Base-by-base conservation (phyloP, 2,797 vertebrate genomes). In the Hydrolagus colliei region DNA sequence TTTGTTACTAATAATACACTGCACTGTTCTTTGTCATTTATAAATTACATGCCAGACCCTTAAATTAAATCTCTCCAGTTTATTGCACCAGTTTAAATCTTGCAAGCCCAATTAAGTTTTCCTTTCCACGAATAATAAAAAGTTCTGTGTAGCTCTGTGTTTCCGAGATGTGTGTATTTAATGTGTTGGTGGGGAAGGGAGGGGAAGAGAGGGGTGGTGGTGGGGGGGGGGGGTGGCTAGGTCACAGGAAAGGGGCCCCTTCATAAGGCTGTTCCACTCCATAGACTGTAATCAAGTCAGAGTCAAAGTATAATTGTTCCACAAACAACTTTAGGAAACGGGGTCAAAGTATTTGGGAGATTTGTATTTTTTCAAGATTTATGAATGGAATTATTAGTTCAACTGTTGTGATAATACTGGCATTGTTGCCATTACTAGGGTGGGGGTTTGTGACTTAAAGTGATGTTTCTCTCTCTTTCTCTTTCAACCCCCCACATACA, bases 221-320 rank as follows among this genome's bases (percentile, higher is more conserved):
- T 77, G 22, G 74, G 73, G 86, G 86, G 86, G 79, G 87, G 85
- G 86, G 86, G 87, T 87, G 87, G 0, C 27, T 27, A 27, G 79
- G 41, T 84, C 65, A 84, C 79, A 84, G 67, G 65, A 84, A 71
- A 52, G 16, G 68, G 18, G 79, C 65, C 79, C 65, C 16, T 41
- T 27, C 27, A 27, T 27, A 41, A 65, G 79, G 88, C 80, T 10
- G 86, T 88, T 87, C 78, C 77, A 82, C 63, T 86, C 79, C 78
- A 82, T 86, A 86, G 78, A 85, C 78, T 85, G 90, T 93, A 89
- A 87, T 90, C 88, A 88, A 88, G 76, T 89, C 90, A 88, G 89
- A 89, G 84, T 85, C 79, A 88, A 85, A 88, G 79, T 85, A 73
- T 86, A 86, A 87, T 86, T 88, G 86, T 72, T 87, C 20, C n/a